Evolutionary conservation across 2,113 vertebrate species (phyloP).

Genomic region (Ceyx cyanopectus): DNA sequence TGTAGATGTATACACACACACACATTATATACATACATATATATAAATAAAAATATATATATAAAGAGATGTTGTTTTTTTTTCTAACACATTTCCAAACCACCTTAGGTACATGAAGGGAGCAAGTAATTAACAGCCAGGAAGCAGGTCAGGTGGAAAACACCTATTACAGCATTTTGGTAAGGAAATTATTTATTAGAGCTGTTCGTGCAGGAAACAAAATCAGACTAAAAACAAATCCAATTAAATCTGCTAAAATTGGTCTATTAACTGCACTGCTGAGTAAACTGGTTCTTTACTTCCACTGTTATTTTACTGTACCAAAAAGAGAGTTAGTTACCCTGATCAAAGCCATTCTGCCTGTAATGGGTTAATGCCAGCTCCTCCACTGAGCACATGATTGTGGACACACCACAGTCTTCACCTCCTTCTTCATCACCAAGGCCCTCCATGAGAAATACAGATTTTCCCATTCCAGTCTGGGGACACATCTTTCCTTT

Average conservation of each 20-base stretch:
- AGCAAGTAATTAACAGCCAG: neutral
- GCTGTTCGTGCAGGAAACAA: neutral
- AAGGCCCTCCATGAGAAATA: conserved; percentile 83
- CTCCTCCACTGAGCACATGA: conserved; percentile 95
- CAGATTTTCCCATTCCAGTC: conserved; percentile 87
- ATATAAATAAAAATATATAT: too few species aligned
- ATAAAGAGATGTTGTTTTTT: neutral
- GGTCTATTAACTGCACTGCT: neutral
- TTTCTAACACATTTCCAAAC: neutral
- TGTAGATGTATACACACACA: neutral
- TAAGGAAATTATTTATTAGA: neutral
- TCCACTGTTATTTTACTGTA: neutral
- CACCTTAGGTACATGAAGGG: neutral
- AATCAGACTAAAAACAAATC: neutral
- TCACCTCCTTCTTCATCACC: conserved; percentile 12
- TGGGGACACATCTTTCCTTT: conserved; percentile 92
- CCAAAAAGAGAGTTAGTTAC: conserved; percentile 62
- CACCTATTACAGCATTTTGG: neutral
- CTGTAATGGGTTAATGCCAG: conserved; percentile 88
- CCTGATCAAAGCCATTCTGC: conserved; percentile 89
- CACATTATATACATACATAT: neutral
- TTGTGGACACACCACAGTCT: conserved; percentile 43
- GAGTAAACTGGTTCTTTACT: neutral
- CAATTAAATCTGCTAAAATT: neutral
- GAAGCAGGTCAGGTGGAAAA: neutral